phyloP scores from a whole-genome alignment of 2,797 vertebrate species.

The Oreochromis mossambicus region DNA sequence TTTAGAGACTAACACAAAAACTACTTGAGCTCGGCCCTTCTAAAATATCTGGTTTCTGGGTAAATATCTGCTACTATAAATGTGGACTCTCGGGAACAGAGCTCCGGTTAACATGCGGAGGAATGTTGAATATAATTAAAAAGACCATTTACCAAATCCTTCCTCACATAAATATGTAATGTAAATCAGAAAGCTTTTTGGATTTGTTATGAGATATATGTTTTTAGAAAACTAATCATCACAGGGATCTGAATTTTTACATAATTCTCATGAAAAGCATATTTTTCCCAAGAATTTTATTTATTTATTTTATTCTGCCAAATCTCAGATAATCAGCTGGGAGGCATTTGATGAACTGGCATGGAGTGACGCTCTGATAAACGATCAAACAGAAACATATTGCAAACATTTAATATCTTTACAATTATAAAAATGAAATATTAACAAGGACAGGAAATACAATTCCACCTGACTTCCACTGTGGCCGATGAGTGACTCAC shows the following conservation, averaged over 20 bases:
- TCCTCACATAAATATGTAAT: too few species aligned
- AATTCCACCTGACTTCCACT: conserved; percentile 5
- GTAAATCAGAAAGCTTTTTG: too few species aligned
- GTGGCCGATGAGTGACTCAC: not conserved
- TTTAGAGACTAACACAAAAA: too few species aligned
- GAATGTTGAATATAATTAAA: too few species aligned
- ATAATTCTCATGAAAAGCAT: too few species aligned
- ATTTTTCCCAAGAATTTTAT: not conserved
- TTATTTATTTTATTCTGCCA: not conserved
- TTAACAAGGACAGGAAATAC: conserved; percentile 15
- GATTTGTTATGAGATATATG: too few species aligned
- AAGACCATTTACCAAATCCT: too few species aligned
- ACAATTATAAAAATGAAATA: conserved; percentile 2
- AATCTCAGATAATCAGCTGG: not conserved
- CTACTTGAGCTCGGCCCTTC: too few species aligned
- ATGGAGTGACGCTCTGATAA: not conserved
- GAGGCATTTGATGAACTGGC: rapidly evolving
- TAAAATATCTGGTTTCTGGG: too few species aligned
- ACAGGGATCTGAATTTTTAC: too few species aligned
- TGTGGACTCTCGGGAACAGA: not conserved
- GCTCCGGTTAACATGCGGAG: too few species aligned
- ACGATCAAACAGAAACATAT: not conserved
- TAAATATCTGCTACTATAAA: not conserved
- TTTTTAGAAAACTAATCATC: too few species aligned
- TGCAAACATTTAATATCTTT: conserved; percentile 37